Conservation (phyloP, 1,140 invertebrate species). For the Pogonus chalceus region DNA sequence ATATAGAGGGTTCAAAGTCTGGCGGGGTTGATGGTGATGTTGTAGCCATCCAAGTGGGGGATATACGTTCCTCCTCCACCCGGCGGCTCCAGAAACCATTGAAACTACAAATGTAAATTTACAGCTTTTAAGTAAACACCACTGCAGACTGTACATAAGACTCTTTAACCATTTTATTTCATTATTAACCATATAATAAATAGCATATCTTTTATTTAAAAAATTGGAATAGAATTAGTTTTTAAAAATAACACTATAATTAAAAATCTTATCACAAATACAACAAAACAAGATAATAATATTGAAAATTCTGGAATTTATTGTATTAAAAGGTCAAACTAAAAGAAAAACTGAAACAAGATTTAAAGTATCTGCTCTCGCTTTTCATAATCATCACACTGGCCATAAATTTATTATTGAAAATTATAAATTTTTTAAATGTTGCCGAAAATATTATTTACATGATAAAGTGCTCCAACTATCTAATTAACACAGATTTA, state of each 20-base stretch:
- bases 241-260: not conserved
- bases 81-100: constrained; percentile 24
- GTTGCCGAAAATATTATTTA: no score
- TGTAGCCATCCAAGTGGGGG: constrained; percentile 19
- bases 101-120: constrained; percentile 19
- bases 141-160: not conserved
- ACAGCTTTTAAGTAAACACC: not conserved
- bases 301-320: not conserved
- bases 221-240: not conserved
- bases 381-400: not conserved
- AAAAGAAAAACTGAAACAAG: not conserved
- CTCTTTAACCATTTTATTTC: not conserved
- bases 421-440: no score
- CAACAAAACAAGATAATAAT: not conserved
- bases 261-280: not conserved
- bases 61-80: constrained; percentile 14
- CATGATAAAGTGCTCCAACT: no score
- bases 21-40: constrained; percentile 2
- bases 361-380: not conserved
- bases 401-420: no score
- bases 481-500: no score
- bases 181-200: not conserved
- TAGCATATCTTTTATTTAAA: not conserved
- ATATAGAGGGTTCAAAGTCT: constrained; percentile 6
- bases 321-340: not conserved